Percentiles rank a stretch among this genome's conserved stretches.
These are phyloP conservation scores for Hippopotamyrus pictus DNA, from an alignment of 2,797 vertebrate genomes.

Conservation along the genomic window DNA sequence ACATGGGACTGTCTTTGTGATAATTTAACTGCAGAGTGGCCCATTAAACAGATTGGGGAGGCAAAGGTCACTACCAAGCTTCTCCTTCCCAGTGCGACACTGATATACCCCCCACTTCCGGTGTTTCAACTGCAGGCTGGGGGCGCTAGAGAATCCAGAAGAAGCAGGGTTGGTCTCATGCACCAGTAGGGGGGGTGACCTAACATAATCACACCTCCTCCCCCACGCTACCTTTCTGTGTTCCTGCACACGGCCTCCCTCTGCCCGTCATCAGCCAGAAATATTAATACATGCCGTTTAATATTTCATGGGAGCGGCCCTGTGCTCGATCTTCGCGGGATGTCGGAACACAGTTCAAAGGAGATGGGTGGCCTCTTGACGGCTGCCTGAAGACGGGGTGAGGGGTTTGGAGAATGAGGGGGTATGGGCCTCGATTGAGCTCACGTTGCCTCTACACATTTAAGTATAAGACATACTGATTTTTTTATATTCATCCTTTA, in stretches of 20 bases:
- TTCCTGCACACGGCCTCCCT: not conserved
- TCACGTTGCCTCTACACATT: not conserved
- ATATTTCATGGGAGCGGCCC: constrained; percentile 26
- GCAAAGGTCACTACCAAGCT: not conserved
- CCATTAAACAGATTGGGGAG: not conserved
- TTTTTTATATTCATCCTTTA: not conserved
- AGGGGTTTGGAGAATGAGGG: not conserved
- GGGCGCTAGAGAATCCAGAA: not conserved
- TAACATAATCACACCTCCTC: not conserved
- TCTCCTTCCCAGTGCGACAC: not conserved
- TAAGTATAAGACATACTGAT: not conserved
- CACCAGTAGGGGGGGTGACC: not conserved
- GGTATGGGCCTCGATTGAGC: not conserved
- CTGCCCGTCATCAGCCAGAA: constrained; percentile 13
- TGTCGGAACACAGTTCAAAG: constrained; percentile 60
- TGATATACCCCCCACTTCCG: not conserved
- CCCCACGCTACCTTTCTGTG: not conserved
- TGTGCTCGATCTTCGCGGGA: constrained; percentile 49
- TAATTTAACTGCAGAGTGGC: not conserved
- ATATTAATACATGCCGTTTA: constrained; percentile 21
- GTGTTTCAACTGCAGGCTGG: not conserved
- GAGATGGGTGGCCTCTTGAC: constrained; percentile 26
- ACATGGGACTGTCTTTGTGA: not conserved
- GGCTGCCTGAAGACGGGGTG: not conserved
- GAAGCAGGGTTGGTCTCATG: not conserved